phyloP scores from a whole-genome alignment of 2,797 vertebrate genomes.

The Lerista edwardsae region DNA sequence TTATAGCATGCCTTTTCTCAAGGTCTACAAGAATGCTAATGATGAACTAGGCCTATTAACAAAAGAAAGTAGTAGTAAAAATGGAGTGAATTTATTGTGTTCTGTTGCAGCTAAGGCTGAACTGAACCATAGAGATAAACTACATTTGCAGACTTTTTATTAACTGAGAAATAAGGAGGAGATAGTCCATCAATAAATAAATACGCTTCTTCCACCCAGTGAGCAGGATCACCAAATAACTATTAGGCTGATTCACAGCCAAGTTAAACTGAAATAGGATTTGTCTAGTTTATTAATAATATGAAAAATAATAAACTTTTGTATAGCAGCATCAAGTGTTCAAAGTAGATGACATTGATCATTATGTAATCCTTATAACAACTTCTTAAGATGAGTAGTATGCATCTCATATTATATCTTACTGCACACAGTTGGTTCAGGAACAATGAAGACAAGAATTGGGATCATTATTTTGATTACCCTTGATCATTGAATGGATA shows the following conservation, averaged over 20 bases:
- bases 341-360: no score
- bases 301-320: not conserved
- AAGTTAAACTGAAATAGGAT: not conserved
- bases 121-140: not conserved
- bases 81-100: not conserved
- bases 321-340: not conserved
- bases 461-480: not conserved
- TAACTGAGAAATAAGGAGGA: not conserved
- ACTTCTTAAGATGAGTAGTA: no score
- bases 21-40: not conserved
- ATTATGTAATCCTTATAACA: no score
- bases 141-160: conserved; percentile 3
- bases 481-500: not conserved
- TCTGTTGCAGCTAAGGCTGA: not conserved
- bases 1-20: conserved; percentile 13
- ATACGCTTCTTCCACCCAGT: not conserved
- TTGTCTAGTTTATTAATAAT: no score
- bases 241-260: not conserved
- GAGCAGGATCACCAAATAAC: not conserved
- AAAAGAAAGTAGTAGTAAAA: conserved; percentile 33
- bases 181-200: conserved; percentile 1
- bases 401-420: no score
- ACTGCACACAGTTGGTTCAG: not conserved
- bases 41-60: conserved; percentile 2
- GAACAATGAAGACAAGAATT: not conserved